phyloP scores from a whole-genome alignment of 1,140 invertebrate genomes.

The Pseudachorutes palmiensis region DNA sequence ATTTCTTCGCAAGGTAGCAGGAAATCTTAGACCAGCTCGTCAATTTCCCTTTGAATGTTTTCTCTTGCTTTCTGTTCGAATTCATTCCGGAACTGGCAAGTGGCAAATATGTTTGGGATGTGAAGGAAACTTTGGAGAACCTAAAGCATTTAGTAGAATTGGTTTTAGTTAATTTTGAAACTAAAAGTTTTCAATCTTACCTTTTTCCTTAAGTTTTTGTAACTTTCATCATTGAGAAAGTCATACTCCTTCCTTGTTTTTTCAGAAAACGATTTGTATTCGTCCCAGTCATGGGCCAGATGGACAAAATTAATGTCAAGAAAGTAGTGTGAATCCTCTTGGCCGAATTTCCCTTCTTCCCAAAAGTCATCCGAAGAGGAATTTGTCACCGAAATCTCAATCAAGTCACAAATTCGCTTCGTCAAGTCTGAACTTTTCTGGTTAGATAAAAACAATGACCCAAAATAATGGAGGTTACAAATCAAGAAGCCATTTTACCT shows the following conservation, averaged over 20 bases:
- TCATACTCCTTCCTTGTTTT: constrained; percentile 51
- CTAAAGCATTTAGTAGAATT: constrained; percentile 41
- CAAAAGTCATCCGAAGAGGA: constrained; percentile 56
- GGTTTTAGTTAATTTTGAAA: too few relatives aligned
- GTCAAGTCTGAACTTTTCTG: constrained; percentile 43
- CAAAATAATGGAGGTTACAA: neutral
- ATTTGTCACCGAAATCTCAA: constrained; percentile 49
- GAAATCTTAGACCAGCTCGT: too few relatives aligned
- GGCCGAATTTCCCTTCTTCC: constrained; percentile 48
- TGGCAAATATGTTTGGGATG: constrained; percentile 59
- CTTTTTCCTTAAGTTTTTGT: constrained; percentile 51
- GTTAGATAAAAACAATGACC: constrained; percentile 14
- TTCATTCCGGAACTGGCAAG: constrained; percentile 51
- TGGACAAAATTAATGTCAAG: constrained; percentile 55
- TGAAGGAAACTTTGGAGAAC: constrained; percentile 55
- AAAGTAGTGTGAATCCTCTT: constrained; percentile 54
- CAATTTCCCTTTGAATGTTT: constrained; percentile 54
- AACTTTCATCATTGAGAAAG: constrained; percentile 50
- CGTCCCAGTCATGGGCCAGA: constrained; percentile 46
- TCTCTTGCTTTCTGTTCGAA: constrained; percentile 52
- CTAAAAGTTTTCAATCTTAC: constrained; percentile 40
- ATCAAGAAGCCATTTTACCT: constrained; percentile 31
- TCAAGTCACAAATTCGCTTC: constrained; percentile 46
- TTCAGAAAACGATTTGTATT: constrained; percentile 48
- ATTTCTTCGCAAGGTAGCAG: too few relatives aligned